Evolutionary conservation across 1,140 invertebrate species (phyloP), one percentile per base, ranked within the genome.

Genomic region (Hormaphis cornu): DNA sequence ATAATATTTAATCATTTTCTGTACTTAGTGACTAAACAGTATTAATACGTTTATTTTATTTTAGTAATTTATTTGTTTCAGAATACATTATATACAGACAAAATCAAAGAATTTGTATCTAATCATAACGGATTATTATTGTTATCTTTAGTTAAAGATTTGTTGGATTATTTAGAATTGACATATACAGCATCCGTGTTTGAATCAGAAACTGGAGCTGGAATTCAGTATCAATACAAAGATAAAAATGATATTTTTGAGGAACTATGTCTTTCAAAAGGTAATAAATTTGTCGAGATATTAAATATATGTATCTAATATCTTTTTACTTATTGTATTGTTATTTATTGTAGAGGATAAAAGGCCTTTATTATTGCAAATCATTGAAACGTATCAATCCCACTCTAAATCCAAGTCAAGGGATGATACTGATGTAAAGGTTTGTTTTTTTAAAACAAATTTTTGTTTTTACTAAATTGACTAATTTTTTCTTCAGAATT

Each of bases 81-180:
- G 81, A 82, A 82, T 77, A 82, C 84, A 69, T 3, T 33, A 20
- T 74, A 83, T 16, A 88, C 87, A 74, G 81, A 82, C 77, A 81
- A 83, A 72, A 78, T 88, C 56, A 83, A 83, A 77, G 81, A 84
- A 63, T 85, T 84, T 78, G 74, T 87, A 70, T 78, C 78, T 70
- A 84, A 82, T 72, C 76, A 81, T 54, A 83, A 87, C 81, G 86
- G 86, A 73, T 78, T 80, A 75, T 72, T 84, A 73, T 80, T 84
- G 74, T 83, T 85, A 77, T 84, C 81, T 70, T 77, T 89, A 72
- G 84, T 88, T 50, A 79, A 82, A 74, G 86, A 89, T 76, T 88
- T 88, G 77, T 76, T 89, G 66, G 83, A 87, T 76, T 87, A 82
- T 77, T 88, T 87, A 78, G 81, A 85, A 72, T 78, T 89, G 40